Evolutionary conservation across 2,113 vertebrate species (phyloP).

Genomic region (Lophius piscatorius): DNA sequence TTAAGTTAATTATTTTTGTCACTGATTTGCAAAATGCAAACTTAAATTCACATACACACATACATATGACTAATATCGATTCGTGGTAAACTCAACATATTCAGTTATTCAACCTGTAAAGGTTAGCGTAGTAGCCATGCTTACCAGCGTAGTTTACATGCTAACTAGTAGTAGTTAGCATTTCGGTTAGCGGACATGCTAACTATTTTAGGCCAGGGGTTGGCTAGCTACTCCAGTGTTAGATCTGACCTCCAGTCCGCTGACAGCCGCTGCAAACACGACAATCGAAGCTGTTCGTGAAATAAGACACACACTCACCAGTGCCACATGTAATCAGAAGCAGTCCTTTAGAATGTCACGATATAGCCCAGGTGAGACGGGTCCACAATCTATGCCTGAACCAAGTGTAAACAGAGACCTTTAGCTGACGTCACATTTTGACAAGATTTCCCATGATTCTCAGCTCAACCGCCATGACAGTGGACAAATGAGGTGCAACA

Average conservation of each 20-base stretch:
- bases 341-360: slow-evolving; percentile 6
- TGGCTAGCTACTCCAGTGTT: slow-evolving; percentile 13
- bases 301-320: slow-evolving; percentile 48
- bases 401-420: slow-evolving; percentile 49
- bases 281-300: too few relatives aligned
- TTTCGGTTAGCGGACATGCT: slow-evolving; percentile 60
- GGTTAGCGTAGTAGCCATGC: too few relatives aligned
- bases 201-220: slow-evolving; percentile 39
- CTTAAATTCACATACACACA: not conserved
- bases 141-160: too few relatives aligned
- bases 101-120: too few relatives aligned
- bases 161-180: too few relatives aligned
- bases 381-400: slow-evolving; percentile 5
- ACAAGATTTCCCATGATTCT: too few relatives aligned
- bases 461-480: too few relatives aligned
- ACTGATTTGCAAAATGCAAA: not conserved
- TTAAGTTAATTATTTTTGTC: not conserved
- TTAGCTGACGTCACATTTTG: too few relatives aligned
- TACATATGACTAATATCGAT: not conserved
- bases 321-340: not conserved
- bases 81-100: too few relatives aligned
- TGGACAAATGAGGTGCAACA: too few relatives aligned
- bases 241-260: not conserved
- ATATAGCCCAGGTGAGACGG: not conserved
- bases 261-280: not conserved